phyloP scores from a whole-genome alignment of 2,797 vertebrate species.

The Threskiornis aethiopicus region DNA sequence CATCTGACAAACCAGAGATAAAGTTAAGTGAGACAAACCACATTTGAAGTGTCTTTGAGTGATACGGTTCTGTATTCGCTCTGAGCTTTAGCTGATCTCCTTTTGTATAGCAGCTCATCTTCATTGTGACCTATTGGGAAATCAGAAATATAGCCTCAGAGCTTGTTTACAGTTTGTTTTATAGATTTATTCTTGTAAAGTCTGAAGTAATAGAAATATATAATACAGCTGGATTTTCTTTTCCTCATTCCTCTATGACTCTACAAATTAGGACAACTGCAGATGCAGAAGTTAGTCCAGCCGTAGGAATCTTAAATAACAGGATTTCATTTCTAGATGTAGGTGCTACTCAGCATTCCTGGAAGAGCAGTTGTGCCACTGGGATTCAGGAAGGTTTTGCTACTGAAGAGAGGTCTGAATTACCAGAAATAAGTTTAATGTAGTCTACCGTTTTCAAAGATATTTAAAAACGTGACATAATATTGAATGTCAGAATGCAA shows the following conservation, averaged over 20 bases:
- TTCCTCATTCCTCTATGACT: not conserved
- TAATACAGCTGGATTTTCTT: not conserved
- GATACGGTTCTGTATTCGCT: not conserved
- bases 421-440: not conserved
- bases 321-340: not conserved
- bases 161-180: not conserved
- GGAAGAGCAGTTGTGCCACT: not conserved
- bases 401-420: not conserved
- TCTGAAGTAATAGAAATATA: not conserved
- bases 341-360: not conserved
- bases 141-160: not conserved
- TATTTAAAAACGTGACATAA: not conserved
- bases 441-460: not conserved
- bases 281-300: not conserved
- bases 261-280: not conserved
- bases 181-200: not conserved
- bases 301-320: not conserved
- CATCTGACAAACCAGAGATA: not conserved
- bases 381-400: not conserved
- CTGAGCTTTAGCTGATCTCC: not conserved
- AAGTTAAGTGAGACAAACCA: not conserved
- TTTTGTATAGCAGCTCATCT: not conserved
- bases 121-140: not conserved
- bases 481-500: not conserved
- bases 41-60: not conserved